These are phyloP conservation scores for Arbacia lixula DNA, from an alignment of 53 echinoderm and acorn worm species.

Conservation along the genomic window DNA sequence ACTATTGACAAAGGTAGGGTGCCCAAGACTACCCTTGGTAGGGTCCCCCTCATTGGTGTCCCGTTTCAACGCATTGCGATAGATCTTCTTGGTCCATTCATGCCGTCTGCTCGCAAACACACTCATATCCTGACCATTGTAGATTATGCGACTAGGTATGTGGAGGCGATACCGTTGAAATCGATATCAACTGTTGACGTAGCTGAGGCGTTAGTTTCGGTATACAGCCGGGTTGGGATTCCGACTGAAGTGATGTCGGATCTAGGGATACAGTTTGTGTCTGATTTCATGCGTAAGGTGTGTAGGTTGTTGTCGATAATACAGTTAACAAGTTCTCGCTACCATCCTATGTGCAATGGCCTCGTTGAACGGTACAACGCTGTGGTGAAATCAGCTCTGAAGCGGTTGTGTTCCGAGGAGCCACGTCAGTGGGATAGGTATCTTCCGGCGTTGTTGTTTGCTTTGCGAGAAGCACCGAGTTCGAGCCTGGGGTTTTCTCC, in stretches of 20 bases:
- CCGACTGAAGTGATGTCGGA: slow-evolving; percentile 57
- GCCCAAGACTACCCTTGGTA: too few species aligned
- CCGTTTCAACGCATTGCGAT: slow-evolving; percentile 58
- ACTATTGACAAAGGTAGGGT: slow-evolving; percentile 53
- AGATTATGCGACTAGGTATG: too few species aligned
- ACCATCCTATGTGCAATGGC: slow-evolving; percentile 78
- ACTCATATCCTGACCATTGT: slow-evolving; percentile 52
- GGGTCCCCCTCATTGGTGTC: too few species aligned
- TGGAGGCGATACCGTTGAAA: slow-evolving; percentile 53
- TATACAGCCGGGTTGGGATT: slow-evolving; percentile 62
- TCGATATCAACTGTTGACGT: slow-evolving; percentile 60
- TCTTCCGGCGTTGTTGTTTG: slow-evolving; percentile 71
- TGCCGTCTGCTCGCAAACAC: slow-evolving; percentile 47
- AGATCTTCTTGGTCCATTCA: slow-evolving; percentile 62
- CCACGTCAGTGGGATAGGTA: slow-evolving; percentile 76
- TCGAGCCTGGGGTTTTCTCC: slow-evolving; percentile 73
- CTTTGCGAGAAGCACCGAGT: slow-evolving; percentile 70
- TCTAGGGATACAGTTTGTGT: slow-evolving; percentile 60
- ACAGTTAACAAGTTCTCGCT: slow-evolving; percentile 70
- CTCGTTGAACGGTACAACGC: slow-evolving; percentile 75
- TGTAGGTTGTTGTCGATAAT: slow-evolving; percentile 60
- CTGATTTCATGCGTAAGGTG: slow-evolving; percentile 59
- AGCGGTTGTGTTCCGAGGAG: slow-evolving; percentile 58
- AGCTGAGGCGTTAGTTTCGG: slow-evolving; percentile 50
- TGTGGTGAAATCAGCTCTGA: slow-evolving; percentile 68